Conservation (phyloP, 2,888 invertebrate genomes). For the Amphipoea oculea region DNA sequence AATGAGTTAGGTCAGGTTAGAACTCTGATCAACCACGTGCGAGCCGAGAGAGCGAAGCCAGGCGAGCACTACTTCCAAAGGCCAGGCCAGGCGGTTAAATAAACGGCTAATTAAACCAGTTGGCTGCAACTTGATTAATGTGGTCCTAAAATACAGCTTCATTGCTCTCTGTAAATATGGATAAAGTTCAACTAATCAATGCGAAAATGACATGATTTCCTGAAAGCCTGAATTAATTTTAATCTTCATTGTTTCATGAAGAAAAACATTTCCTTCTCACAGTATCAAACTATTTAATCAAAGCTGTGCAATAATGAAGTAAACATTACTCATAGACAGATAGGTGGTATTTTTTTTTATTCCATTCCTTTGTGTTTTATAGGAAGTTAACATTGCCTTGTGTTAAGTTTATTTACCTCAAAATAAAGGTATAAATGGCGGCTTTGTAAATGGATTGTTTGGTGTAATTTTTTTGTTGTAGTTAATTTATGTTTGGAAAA, state of each 20-base stretch:
- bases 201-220: background rate
- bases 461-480: background rate
- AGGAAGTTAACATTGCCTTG: slow-evolving; percentile 25
- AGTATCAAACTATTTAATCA: background rate
- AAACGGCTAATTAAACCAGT: no score
- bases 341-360: slow-evolving; percentile 18
- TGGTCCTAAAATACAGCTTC: background rate
- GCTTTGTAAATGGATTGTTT: slow-evolving; percentile 1
- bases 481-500: background rate
- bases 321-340: slow-evolving; percentile 36
- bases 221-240: background rate
- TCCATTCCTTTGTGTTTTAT: slow-evolving; percentile 32
- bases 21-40: no score
- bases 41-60: no score
- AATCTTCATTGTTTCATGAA: slow-evolving; percentile 12
- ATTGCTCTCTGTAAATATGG: background rate
- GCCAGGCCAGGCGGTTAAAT: no score
- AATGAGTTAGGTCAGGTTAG: no score
- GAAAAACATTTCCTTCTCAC: background rate
- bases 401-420: slow-evolving; percentile 47
- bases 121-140: no score
- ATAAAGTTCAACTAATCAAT: background rate
- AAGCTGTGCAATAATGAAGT: background rate
- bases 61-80: no score
- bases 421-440: background rate